Conservation (phyloP, 2,888 invertebrate species). For the Zaprionus lineosus region DNA sequence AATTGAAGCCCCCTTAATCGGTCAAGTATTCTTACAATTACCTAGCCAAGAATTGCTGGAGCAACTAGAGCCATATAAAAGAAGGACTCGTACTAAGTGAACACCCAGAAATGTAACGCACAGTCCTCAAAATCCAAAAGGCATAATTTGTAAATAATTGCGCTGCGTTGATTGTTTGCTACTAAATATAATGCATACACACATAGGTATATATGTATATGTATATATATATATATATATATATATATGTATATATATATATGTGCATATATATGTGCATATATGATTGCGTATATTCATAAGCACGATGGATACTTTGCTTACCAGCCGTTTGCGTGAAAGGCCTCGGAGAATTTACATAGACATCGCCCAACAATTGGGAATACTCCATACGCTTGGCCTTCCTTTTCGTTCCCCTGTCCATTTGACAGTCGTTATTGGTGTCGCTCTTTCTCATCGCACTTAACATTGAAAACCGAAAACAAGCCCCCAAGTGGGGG, state of each 20-base stretch:
- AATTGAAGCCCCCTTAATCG: too few relatives aligned
- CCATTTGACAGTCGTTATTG: slow-evolving; percentile 34
- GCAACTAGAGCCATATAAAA: background rate
- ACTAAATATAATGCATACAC: slow-evolving; percentile 1
- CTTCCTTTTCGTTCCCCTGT: slow-evolving; percentile 26
- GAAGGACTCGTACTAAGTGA: slow-evolving; percentile 30
- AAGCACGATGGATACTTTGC: background rate
- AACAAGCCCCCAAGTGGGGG: slow-evolving; percentile 74
- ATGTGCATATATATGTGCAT: background rate
- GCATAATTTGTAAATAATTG: slow-evolving; percentile 67
- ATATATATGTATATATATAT: slow-evolving; percentile 2
- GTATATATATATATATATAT: slow-evolving; percentile 1
- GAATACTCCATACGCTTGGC: slow-evolving; percentile 42
- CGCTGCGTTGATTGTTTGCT: slow-evolving; percentile 54
- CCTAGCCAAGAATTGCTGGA: background rate
- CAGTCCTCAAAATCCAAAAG: slow-evolving; percentile 41
- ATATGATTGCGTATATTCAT: slow-evolving; percentile 3
- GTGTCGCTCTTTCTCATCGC: slow-evolving; percentile 53
- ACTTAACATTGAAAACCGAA: slow-evolving; percentile 76
- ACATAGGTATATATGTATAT: background rate
- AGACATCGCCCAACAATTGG: slow-evolving; percentile 38
- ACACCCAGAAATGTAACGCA: slow-evolving; percentile 23
- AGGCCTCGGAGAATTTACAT: slow-evolving; percentile 29
- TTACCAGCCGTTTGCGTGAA: slow-evolving; percentile 28
- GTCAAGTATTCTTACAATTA: slow-evolving; percentile 1